Conservation (phyloP, 2,797 vertebrate species). For the Tangara arthus region DNA sequence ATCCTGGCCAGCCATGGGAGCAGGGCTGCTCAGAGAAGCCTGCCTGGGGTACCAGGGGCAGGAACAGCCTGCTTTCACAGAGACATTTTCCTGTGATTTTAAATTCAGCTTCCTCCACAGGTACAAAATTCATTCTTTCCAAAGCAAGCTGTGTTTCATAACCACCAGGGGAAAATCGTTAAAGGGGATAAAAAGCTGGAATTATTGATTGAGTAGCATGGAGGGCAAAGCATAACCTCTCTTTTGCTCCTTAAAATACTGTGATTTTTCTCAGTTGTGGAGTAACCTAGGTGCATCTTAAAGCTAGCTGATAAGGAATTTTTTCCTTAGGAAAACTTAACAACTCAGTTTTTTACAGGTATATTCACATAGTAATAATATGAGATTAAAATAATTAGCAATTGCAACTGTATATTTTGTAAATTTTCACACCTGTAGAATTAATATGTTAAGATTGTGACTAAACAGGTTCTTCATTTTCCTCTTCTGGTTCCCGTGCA, state of each 20-base stretch:
- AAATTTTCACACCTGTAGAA: neutral
- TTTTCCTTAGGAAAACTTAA: neutral
- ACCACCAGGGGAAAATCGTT: neutral
- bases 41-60: neutral
- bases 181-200: neutral
- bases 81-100: neutral
- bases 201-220: neutral
- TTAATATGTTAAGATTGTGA: neutral
- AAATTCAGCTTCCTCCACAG: rapidly evolving
- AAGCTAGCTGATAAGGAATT: neutral
- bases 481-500: neutral
- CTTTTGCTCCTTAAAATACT: neutral
- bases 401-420: neutral
- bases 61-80: neutral
- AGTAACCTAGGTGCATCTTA: neutral
- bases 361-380: neutral
- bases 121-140: neutral
- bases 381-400: neutral
- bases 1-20: rapidly evolving
- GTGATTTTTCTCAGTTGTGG: neutral
- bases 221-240: neutral
- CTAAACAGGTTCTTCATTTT: neutral
- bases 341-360: neutral
- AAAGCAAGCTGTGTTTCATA: neutral
- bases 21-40: neutral